Evolutionary conservation across 2,797 vertebrate genomes (phyloP).

Genomic region (Bradypodion pumilum): DNA sequence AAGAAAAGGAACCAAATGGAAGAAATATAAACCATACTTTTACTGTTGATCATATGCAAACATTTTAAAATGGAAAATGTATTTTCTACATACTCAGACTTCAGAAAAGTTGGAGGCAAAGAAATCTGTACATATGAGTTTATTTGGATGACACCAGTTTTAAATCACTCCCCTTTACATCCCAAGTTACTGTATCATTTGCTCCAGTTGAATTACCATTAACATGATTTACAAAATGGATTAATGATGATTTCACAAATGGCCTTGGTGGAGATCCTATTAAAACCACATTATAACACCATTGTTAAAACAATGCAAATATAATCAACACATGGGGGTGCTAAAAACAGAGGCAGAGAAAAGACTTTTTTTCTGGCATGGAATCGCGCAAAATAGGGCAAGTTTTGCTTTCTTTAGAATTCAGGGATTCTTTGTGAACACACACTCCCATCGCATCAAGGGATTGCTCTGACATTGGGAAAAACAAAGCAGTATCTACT

Average conservation of each 20-base stretch:
- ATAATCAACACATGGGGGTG: slow-evolving; percentile 45
- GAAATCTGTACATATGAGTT: slow-evolving; percentile 70
- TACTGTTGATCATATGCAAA: neutral
- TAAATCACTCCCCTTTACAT: slow-evolving; percentile 63
- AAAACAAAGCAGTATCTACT: neutral
- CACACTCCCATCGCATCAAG: neutral
- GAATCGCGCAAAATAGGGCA: neutral
- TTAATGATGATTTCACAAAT: slow-evolving; percentile 68
- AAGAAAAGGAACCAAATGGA: neutral
- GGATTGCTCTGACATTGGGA: neutral
- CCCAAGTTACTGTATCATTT: slow-evolving; percentile 61
- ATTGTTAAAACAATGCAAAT: slow-evolving; percentile 61
- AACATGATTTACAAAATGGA: slow-evolving; percentile 70
- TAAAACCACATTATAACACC: slow-evolving; percentile 68
- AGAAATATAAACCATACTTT: neutral
- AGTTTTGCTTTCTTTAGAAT: neutral
- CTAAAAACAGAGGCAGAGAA: slow-evolving; percentile 47
- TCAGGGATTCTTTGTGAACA: neutral
- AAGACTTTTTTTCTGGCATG: neutral
- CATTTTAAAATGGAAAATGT: slow-evolving; percentile 9
- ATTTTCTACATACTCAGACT: neutral
- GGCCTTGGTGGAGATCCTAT: slow-evolving; percentile 64
- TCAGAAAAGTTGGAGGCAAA: slow-evolving; percentile 32
- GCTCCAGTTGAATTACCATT: slow-evolving; percentile 67
- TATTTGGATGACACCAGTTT: slow-evolving; percentile 71